Percentiles rank a stretch among this genome's conserved stretches.
Conservation (phyloP, 2,113 vertebrate species). For the Kobus ellipsiprymnus region DNA sequence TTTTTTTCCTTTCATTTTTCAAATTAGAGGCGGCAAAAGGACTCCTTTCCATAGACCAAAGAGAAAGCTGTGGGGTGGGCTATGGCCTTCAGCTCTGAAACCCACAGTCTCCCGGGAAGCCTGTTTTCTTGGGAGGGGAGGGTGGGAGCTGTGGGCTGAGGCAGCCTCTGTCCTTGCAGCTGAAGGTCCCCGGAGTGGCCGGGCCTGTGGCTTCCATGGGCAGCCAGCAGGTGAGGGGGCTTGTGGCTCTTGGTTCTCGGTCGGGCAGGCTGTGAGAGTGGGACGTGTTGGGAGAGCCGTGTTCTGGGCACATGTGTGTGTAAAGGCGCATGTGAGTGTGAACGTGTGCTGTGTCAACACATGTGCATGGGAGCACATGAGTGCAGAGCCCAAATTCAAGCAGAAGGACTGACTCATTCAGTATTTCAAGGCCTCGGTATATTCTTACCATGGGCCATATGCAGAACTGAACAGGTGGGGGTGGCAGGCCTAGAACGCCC, state of each 20-base stretch:
- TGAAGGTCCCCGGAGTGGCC: not conserved
- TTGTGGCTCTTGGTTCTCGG: not conserved
- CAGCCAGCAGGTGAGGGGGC: no score
- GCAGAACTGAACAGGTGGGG: not conserved
- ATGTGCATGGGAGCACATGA: not conserved
- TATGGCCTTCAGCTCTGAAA: not conserved
- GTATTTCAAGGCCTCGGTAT: not conserved
- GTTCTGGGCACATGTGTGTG: not conserved
- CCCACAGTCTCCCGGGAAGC: accelerated
- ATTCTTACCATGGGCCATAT: accelerated
- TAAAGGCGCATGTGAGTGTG: not conserved
- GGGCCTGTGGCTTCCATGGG: accelerated
- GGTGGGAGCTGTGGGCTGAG: not conserved
- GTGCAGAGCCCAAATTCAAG: not conserved
- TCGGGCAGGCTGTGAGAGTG: not conserved
- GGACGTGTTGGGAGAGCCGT: not conserved
- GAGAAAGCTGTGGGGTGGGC: not conserved
- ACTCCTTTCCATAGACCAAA: accelerated
- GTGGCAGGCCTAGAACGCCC: accelerated
- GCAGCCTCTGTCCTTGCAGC: not conserved
- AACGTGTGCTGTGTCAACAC: not conserved
- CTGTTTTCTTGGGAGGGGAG: not conserved
- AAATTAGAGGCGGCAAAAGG: not conserved
- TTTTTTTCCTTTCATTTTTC: not conserved
- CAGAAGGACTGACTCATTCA: not conserved